phyloP scores from a whole-genome alignment of 2,888 invertebrate species.

The Strigamia maritima region DNA sequence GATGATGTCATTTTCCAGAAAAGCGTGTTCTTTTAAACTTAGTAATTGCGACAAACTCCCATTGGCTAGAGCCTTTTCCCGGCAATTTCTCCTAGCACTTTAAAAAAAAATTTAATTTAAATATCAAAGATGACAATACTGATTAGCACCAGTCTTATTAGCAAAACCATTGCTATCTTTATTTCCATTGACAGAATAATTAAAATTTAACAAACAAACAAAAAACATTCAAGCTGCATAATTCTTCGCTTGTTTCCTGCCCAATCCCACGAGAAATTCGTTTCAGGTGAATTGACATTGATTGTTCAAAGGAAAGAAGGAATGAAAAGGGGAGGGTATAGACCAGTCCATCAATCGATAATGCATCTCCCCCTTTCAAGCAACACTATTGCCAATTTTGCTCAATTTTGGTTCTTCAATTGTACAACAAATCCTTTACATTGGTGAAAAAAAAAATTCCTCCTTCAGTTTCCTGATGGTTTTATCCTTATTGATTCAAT shows the following conservation, averaged over 20 bases:
- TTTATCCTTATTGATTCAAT: neutral
- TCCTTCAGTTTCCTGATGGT: neutral
- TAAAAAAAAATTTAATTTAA: no score
- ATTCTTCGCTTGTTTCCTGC: neutral
- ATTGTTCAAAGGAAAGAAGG: neutral
- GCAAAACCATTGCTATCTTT: no score
- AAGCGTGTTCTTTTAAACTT: no score
- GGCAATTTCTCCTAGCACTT: no score
- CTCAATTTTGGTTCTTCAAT: neutral
- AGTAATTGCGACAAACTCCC: no score
- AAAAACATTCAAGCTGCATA: neutral
- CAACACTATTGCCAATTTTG: neutral
- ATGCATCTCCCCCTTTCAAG: neutral
- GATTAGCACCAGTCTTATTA: no score
- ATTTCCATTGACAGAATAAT: neutral
- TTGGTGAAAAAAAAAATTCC: neutral
- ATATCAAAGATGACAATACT: no score
- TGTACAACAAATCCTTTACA: neutral
- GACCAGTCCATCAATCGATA: neutral
- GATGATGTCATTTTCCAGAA: no score
- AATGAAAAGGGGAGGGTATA: neutral
- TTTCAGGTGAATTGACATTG: neutral
- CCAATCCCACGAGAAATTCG: neutral
- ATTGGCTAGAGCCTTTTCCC: no score
- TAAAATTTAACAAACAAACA: neutral